Evolutionary conservation across 2,113 vertebrate genomes (phyloP).

Genomic region (Hemiscyllium ocellatum): DNA sequence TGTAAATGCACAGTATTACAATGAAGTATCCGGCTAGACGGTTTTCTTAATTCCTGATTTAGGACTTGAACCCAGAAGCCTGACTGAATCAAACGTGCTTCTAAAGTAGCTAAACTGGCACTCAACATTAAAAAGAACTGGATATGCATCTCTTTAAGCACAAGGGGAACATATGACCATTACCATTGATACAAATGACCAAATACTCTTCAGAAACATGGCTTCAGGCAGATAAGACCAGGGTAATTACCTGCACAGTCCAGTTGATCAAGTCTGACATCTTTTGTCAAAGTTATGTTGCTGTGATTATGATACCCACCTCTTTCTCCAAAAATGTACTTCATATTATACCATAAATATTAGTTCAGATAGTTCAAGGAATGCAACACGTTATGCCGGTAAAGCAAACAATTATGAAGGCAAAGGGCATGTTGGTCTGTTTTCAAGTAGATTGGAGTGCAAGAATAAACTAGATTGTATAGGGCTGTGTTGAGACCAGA

Average conservation of each 20-base stretch:
- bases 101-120: neutral
- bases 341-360: neutral
- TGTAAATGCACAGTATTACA: neutral
- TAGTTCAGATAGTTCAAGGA: neutral
- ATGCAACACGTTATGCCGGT: neutral
- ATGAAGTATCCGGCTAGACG: neutral
- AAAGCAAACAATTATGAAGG: too few species aligned
- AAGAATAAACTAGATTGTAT: too few species aligned
- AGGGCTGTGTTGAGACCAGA: too few species aligned
- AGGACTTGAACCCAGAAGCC: neutral
- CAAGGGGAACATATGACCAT: neutral
- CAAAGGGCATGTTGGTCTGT: too few species aligned
- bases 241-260: neutral
- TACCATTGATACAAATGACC: neutral
- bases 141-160: neutral
- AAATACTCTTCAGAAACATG: neutral
- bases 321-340: neutral
- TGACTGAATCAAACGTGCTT: neutral
- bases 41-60: neutral
- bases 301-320: neutral
- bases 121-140: neutral
- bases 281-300: neutral
- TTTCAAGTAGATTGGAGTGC: too few species aligned
- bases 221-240: neutral
- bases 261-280: neutral